Conservation (phyloP, 2,797 vertebrate genomes). For the Phalanger gymnotis region DNA sequence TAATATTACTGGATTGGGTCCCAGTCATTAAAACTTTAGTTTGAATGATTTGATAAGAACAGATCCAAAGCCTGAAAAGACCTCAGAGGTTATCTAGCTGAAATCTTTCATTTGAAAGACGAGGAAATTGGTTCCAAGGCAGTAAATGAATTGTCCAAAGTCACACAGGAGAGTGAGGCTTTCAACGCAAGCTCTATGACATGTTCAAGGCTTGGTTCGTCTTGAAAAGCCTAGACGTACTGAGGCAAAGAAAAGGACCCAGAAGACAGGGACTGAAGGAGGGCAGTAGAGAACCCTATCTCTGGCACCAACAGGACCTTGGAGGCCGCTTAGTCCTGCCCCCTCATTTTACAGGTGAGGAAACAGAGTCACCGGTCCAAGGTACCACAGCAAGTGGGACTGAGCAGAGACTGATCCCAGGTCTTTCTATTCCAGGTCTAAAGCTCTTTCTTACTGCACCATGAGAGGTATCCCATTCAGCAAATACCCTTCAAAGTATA, state of each 20-base stretch:
- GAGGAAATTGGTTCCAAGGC: neutral
- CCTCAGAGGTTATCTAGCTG: neutral
- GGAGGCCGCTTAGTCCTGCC: neutral
- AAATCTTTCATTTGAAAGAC: neutral
- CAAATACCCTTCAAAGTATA: neutral
- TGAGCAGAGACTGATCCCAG: neutral
- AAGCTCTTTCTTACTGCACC: neutral
- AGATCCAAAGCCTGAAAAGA: neutral
- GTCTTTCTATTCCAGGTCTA: neutral
- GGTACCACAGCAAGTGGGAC: neutral
- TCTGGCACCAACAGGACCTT: neutral
- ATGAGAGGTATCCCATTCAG: neutral
- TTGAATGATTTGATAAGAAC: neutral
- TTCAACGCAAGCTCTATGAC: neutral
- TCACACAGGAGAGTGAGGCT: neutral
- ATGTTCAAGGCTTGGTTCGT: neutral
- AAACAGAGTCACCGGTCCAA: neutral
- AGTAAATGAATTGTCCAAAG: conserved; percentile 5
- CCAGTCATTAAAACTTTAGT: neutral
- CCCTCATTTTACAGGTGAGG: neutral
- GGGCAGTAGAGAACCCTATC: neutral
- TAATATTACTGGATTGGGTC: neutral
- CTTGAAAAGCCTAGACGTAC: neutral
- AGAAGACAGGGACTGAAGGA: neutral
- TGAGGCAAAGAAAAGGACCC: neutral